A percentile compares a stretch with the other conserved stretches of the same genome.
phyloP scores from a whole-genome alignment of 2,888 invertebrate species.

The Latrodectus hesperus region DNA sequence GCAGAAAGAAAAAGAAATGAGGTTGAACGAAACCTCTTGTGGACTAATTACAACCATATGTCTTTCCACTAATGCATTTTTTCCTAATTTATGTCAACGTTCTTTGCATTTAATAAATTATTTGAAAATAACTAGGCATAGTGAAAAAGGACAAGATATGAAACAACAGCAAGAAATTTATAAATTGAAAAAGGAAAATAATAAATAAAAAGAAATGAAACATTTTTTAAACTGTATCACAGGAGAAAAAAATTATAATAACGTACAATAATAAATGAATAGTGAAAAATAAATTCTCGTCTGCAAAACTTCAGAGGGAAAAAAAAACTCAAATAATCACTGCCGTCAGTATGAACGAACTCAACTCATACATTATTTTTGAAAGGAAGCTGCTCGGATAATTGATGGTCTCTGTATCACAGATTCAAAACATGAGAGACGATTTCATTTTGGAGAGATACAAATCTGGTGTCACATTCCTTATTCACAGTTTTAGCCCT shows the following conservation, averaged over 20 bases:
- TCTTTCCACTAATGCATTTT: slow-evolving; percentile 56
- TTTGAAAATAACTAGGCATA: slow-evolving; percentile 52
- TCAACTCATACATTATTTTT: slow-evolving; percentile 60
- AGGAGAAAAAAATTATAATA: slow-evolving; percentile 8
- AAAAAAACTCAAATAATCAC: slow-evolving; percentile 66
- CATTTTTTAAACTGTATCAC: slow-evolving; percentile 14
- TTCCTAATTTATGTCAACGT: slow-evolving; percentile 45
- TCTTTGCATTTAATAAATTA: slow-evolving; percentile 59
- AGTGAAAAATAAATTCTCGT: slow-evolving; percentile 22
- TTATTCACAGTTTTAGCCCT: slow-evolving; percentile 45
- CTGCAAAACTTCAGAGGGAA: background rate
- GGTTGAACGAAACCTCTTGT: slow-evolving; percentile 18
- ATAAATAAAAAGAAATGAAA: slow-evolving; percentile 25
- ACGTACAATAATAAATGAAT: slow-evolving; percentile 1
- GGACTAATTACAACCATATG: slow-evolving; percentile 60
- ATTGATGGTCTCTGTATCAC: slow-evolving; percentile 50
- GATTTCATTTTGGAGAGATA: slow-evolving; percentile 30
- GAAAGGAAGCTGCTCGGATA: slow-evolving; percentile 42
- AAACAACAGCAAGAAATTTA: slow-evolving; percentile 21
- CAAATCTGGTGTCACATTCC: background rate
- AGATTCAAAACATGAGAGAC: slow-evolving; percentile 49
- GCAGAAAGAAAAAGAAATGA: too few relatives aligned
- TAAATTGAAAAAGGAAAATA: background rate
- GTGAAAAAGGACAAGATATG: slow-evolving; percentile 11
- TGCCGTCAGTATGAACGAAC: slow-evolving; percentile 51